Evolutionary conservation across 2,888 invertebrate species (phyloP).

Genomic region (Thymelicus acteon): DNA sequence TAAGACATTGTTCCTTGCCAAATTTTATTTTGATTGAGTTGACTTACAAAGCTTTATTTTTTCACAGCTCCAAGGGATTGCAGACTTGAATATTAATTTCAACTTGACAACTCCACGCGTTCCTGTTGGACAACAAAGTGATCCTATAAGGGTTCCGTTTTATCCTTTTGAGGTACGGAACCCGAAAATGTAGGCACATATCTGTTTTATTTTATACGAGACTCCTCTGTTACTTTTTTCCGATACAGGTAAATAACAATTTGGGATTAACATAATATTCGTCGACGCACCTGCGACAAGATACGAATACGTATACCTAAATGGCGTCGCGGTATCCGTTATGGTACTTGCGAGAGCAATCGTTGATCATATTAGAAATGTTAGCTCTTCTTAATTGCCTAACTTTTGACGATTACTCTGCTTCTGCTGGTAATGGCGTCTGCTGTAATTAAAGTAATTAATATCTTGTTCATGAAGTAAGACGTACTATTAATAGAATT

Average conservation of each 20-base stretch:
- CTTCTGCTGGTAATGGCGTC: slow-evolving; percentile 20
- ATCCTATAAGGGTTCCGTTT: no score
- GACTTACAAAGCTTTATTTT: no score
- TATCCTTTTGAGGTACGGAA: no score
- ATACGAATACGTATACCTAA: slow-evolving; percentile 21
- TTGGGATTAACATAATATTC: slow-evolving; percentile 18
- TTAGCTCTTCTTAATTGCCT: slow-evolving; percentile 36
- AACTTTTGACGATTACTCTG: slow-evolving; percentile 36
- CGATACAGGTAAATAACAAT: slow-evolving; percentile 4
- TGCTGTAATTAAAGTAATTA: slow-evolving; percentile 19
- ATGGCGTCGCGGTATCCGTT: slow-evolving; percentile 21
- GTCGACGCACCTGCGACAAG: slow-evolving; percentile 15
- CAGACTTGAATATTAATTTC: no score
- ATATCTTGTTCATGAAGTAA: slow-evolving; percentile 11
- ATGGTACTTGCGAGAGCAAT: slow-evolving; percentile 26
- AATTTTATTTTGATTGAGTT: no score
- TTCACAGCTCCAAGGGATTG: no score
- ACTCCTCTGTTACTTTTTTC: neutral
- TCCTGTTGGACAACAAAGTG: no score
- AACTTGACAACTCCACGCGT: no score
- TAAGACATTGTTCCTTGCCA: no score
- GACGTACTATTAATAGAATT: neutral
- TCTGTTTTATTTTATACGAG: no score
- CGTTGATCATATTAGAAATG: slow-evolving; percentile 31
- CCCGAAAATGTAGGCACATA: no score